These are phyloP conservation scores for Cheumatopsyche charites DNA, from an alignment of 1,140 invertebrate species.

Conservation along the genomic window DNA sequence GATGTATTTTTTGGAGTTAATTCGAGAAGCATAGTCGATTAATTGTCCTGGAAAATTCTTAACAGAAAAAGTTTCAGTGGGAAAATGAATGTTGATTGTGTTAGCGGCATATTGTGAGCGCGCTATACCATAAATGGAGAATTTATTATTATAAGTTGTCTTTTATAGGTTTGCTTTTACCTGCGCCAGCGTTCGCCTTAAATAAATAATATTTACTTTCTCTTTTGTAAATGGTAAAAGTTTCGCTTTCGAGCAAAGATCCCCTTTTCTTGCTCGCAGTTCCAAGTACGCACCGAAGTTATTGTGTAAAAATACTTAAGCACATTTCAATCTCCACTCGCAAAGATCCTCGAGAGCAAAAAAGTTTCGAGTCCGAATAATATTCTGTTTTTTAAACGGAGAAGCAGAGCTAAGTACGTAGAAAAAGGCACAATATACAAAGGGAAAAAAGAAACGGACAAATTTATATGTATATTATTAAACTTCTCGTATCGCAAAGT, in stretches of 20 bases:
- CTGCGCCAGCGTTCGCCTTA: conserved; percentile 8
- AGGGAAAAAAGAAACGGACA: conserved; percentile 9
- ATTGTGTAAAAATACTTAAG: conserved; percentile 34
- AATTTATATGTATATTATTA: conserved; percentile 32
- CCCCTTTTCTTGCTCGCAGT: not conserved
- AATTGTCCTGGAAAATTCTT: no score
- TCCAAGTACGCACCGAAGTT: conserved; percentile 13
- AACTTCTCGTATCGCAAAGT: conserved; percentile 21
- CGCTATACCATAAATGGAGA: no score
- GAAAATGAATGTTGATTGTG: no score
- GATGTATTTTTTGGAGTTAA: no score
- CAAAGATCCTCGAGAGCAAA: conserved; percentile 20
- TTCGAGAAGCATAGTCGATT: no score
- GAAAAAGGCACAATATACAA: not conserved
- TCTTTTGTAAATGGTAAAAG: conserved; percentile 22
- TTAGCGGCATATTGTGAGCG: no score
- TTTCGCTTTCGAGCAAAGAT: not conserved
- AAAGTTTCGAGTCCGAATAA: conserved; percentile 24
- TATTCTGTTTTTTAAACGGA: conserved; percentile 31
- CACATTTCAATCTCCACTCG: conserved; percentile 29
- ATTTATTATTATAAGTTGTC: no score
- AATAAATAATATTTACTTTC: conserved; percentile 20
- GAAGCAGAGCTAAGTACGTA: not conserved
- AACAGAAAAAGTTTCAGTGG: no score
- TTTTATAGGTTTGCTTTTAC: not conserved